Percentiles rank a stretch among this genome's conserved stretches.
phyloP scores from a whole-genome alignment of 2,113 vertebrate genomes.

The Nesogale talazaci region DNA sequence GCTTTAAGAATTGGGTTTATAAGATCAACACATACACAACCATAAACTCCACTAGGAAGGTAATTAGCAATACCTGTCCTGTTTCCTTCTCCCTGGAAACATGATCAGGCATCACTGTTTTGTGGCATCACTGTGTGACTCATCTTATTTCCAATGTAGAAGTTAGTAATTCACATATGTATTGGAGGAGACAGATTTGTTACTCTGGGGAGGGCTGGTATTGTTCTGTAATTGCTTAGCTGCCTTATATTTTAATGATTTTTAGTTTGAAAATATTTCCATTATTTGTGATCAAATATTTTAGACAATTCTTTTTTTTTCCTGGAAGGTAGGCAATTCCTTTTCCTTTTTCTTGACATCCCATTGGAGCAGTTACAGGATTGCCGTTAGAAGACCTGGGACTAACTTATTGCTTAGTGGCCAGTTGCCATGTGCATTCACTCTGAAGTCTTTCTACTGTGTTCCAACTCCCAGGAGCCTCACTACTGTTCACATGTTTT shows the following conservation, averaged over 20 bases:
- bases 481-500: background rate
- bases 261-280: slow-evolving; percentile 14
- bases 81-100: background rate
- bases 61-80: background rate
- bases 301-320: background rate
- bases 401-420: background rate
- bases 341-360: background rate
- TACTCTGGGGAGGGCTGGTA: background rate
- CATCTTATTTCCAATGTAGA: background rate
- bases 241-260: slow-evolving; percentile 3
- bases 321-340: too few relatives aligned
- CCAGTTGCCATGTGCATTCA: background rate
- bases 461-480: background rate
- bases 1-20: background rate
- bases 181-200: background rate
- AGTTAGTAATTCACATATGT: background rate
- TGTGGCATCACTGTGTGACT: background rate
- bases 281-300: background rate
- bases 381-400: background rate
- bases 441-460: background rate
- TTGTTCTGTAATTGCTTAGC: background rate
- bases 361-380: background rate
- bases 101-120: background rate
- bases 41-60: background rate
- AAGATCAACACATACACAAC: background rate